Conservation (phyloP, 2,888 invertebrate species). For the Synergus laeviventris region DNA sequence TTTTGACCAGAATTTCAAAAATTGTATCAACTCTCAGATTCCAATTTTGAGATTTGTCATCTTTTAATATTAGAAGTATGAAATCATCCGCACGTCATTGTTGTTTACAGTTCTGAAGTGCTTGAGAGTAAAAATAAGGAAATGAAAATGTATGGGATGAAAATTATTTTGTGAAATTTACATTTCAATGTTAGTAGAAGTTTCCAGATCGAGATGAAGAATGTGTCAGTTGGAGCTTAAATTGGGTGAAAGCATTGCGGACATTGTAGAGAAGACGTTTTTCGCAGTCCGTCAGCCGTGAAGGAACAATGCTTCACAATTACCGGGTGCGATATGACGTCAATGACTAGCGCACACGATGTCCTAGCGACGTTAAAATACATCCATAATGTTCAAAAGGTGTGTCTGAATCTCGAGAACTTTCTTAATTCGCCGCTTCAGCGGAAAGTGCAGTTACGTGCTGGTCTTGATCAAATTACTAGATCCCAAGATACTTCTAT, state of each 20-base stretch:
- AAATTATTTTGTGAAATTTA: background rate
- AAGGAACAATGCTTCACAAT: constrained; percentile 33
- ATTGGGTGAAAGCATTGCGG: constrained; percentile 28
- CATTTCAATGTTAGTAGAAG: constrained; percentile 11
- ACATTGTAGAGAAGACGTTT: constrained; percentile 31
- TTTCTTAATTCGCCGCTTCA: background rate
- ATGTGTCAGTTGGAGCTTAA: constrained; percentile 21
- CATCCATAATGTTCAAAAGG: constrained; percentile 26
- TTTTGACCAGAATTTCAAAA: too few relatives aligned
- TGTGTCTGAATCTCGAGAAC: constrained; percentile 3
- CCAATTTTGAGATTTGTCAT: too few relatives aligned
- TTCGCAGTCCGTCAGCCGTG: constrained; percentile 19
- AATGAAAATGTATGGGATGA: background rate
- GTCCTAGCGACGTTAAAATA: constrained; percentile 16
- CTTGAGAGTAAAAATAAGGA: background rate
- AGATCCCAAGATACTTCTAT: constrained; percentile 12
- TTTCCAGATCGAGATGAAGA: constrained; percentile 20
- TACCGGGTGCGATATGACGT: constrained; percentile 36
- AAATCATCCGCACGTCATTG: too few relatives aligned
- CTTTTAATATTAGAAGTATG: too few relatives aligned
- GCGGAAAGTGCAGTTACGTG: constrained; percentile 9
- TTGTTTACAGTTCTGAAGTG: too few relatives aligned
- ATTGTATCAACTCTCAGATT: too few relatives aligned
- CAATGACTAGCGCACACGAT: constrained; percentile 11
- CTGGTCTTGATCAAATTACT: constrained; percentile 19